Conservation (phyloP, 1,140 invertebrate species). For the Pemphigus obesinymphae region DNA sequence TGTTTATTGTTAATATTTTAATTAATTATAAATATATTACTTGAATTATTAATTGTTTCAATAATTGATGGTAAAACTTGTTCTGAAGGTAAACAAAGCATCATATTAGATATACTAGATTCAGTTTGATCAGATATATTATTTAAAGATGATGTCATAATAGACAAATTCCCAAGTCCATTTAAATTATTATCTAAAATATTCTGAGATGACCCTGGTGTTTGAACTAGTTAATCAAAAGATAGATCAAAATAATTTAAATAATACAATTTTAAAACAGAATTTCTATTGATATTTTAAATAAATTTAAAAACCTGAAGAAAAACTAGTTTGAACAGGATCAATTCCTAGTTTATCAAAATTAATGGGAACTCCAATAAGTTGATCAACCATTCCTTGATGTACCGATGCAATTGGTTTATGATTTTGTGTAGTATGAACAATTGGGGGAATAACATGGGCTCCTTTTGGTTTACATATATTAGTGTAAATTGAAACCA, state of each 20-base stretch:
- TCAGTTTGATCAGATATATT: constrained; percentile 62
- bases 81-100: constrained; percentile 50
- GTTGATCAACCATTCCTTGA: constrained; percentile 61
- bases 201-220: constrained; percentile 79
- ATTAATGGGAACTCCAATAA: constrained; percentile 65
- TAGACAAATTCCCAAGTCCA: constrained; percentile 1
- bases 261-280: background rate
- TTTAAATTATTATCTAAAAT: constrained; percentile 15
- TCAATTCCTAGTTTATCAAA: constrained; percentile 63
- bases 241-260: constrained; percentile 47
- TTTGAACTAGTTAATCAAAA: constrained; percentile 65
- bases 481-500: constrained; percentile 68
- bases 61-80: constrained; percentile 38
- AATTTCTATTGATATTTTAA: too few species aligned
- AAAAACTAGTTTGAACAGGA: constrained; percentile 59
- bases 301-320: constrained; percentile 51
- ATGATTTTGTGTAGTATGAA: constrained; percentile 22
- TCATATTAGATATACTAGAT: constrained; percentile 55
- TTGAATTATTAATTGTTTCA: constrained; percentile 11
- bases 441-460: constrained; percentile 6
- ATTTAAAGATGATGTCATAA: constrained; percentile 57
- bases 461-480: constrained; percentile 54
- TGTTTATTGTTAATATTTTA: too few species aligned
- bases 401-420: constrained; percentile 45
- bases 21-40: background rate